phyloP scores from a whole-genome alignment of 2,113 vertebrate genomes.

The Forbesichthys agassizii region DNA sequence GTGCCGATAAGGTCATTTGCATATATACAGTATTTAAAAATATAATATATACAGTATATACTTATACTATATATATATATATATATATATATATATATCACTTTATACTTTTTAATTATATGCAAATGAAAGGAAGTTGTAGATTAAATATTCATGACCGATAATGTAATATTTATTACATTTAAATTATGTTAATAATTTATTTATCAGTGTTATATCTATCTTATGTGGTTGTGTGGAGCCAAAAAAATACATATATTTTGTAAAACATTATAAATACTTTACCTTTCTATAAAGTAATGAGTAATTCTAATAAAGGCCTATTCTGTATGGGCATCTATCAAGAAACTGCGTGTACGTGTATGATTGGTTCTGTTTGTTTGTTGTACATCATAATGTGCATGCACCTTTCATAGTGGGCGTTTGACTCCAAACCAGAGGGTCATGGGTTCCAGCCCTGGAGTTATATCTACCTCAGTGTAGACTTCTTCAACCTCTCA shows the following conservation, averaged over 20 bases:
- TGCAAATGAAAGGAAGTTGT: conserved; percentile 29
- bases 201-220: conserved; percentile 34
- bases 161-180: conserved; percentile 55
- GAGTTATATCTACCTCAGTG: too few relatives aligned
- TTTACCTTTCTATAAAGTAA: conserved; percentile 57
- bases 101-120: conserved; percentile 48
- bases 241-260: conserved; percentile 48
- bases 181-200: conserved; percentile 28
- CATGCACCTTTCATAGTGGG: too few relatives aligned
- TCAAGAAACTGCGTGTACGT: conserved; percentile 16
- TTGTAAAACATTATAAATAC: conserved; percentile 62
- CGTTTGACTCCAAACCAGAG: too few relatives aligned
- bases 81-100: too few relatives aligned
- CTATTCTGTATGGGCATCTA: conserved; percentile 45
- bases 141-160: conserved; percentile 49
- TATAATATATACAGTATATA: background rate
- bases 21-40: background rate
- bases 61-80: conserved; percentile 13
- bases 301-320: conserved; percentile 68
- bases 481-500: too few relatives aligned
- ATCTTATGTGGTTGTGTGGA: conserved; percentile 46
- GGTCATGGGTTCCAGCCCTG: too few relatives aligned
- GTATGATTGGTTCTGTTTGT: background rate
- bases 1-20: conserved; percentile 23
- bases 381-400: background rate